Percentiles rank a stretch among this genome's conserved stretches.
These are phyloP conservation scores for Amblyteles armatorius DNA, from an alignment of 2,888 invertebrate genomes.

Conservation along the genomic window DNA sequence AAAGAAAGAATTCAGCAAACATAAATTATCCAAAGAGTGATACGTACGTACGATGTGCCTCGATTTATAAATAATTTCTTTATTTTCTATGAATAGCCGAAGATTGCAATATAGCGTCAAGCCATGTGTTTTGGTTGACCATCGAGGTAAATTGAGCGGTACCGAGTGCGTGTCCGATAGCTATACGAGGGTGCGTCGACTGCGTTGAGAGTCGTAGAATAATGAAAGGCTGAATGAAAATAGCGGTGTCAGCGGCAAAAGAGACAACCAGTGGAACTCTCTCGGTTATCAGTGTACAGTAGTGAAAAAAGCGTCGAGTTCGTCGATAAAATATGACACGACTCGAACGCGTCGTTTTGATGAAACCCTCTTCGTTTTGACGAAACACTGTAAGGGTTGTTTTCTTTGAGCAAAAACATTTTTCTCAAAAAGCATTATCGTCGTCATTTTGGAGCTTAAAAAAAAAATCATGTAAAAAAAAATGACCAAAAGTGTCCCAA, in stretches of 20 bases:
- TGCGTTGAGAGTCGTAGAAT: neutral
- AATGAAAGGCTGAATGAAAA: constrained; percentile 5
- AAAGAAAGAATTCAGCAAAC: too few relatives aligned
- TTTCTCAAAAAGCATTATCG: neutral
- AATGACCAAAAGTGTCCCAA: neutral
- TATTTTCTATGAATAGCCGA: too few relatives aligned
- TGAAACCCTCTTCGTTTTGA: neutral
- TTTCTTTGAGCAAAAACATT: constrained; percentile 10
- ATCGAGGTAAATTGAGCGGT: too few relatives aligned
- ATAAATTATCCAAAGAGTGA: too few relatives aligned
- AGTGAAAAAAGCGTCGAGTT: neutral
- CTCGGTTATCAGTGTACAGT: neutral
- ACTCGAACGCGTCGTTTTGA: neutral
- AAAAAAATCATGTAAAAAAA: too few relatives aligned
- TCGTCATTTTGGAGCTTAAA: too few relatives aligned
- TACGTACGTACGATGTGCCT: too few relatives aligned
- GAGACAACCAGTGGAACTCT: neutral
- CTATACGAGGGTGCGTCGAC: neutral
- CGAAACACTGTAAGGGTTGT: neutral
- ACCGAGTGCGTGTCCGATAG: neutral
- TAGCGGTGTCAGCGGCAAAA: neutral
- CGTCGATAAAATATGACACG: neutral
- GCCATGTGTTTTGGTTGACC: too few relatives aligned
- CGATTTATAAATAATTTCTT: too few relatives aligned
- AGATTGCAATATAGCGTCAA: too few relatives aligned